These are phyloP conservation scores for Caenorhabditis macrosperma DNA, from an alignment of 2,888 invertebrate genomes.

Conservation along the genomic window DNA sequence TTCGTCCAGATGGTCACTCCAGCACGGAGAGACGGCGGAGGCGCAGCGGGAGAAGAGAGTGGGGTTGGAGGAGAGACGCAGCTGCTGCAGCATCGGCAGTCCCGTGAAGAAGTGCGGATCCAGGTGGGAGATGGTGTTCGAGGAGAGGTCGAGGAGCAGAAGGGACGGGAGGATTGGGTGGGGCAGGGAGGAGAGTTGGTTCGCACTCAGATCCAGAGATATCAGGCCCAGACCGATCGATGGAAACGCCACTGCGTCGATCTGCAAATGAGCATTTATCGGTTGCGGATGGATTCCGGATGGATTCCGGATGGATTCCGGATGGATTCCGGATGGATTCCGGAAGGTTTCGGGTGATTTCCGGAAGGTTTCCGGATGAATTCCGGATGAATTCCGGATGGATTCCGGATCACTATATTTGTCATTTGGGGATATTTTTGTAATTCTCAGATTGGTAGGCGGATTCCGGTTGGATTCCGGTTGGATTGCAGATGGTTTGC, in stretches of 20 bases:
- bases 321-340: too few species aligned
- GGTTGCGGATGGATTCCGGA: too few species aligned
- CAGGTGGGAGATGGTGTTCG: constrained; percentile 67
- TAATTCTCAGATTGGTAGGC: too few species aligned
- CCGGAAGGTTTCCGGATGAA: too few species aligned
- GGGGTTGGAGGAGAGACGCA: constrained; percentile 68
- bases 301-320: too few species aligned
- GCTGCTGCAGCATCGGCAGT: constrained; percentile 72
- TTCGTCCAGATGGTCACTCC: constrained; percentile 67
- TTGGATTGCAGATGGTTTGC: too few species aligned
- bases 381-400: too few species aligned
- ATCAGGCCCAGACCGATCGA: constrained; percentile 66
- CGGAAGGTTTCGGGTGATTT: too few species aligned
- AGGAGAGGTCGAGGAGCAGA: constrained; percentile 71
- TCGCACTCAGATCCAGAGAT: constrained; percentile 65
- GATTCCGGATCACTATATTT: too few species aligned
- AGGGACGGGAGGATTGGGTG: constrained; percentile 75
- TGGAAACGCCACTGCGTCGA: constrained; percentile 66
- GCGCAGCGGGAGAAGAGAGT: constrained; percentile 56
- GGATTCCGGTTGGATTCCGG: too few species aligned
- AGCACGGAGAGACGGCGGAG: constrained; percentile 50
- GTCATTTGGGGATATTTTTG: too few species aligned
- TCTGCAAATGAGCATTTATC: constrained; percentile 51
- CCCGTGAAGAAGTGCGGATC: constrained; percentile 69
- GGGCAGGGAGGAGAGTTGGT: constrained; percentile 66